Base-by-base conservation (phyloP, 2,888 invertebrate species). In the Amblyteles armatorius region DNA sequence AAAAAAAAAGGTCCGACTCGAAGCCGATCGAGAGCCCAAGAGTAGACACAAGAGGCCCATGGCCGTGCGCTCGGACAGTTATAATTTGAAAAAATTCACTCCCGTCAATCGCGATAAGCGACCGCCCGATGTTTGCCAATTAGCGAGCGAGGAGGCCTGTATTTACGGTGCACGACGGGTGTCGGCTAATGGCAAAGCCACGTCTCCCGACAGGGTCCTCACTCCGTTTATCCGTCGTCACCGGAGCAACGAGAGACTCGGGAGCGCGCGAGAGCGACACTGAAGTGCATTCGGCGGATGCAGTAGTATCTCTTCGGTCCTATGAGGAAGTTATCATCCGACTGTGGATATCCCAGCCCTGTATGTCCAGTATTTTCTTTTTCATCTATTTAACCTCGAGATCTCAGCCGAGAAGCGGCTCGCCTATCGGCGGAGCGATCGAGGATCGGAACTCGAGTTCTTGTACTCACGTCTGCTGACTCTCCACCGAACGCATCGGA, bases 61-160 rank as follows among this genome's bases (percentile, higher is more conserved):
- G 74, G 80, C 82, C 79, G 77, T 74, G 76, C 81, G 60, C 55
- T 79, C 57, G 79, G 86, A 88, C 88, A 87, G 87, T 88, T 86
- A 88, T 91, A 91, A 91, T 91, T 91, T 89, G 90, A 89, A 92
- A 92, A 91, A 92, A 91, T 91, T 88, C 87, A 7, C 63, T 63
- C 84, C 60, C 87, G 88, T 88, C 91, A 90, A 92, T 92, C 92
- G 90, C 90, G 92, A 92, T 92, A 91, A 90, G 89, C 89, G 87
- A 87, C 85, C 85, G 85, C 85, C 87, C 91, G 90, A 92, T 92
- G 92, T 92, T 91, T 91, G 92, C 92, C 91, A 92, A 92, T 92
- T 92, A 92, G 89, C 88, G 88, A 88, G 87, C 72, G 79, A 77
- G 82, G 83, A 81, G 82, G 69, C 82, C 86, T 87, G 87, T 86